These are phyloP conservation scores for Myodes glareolus DNA, from an alignment of 2,113 vertebrate genomes.

Conservation along the genomic window DNA sequence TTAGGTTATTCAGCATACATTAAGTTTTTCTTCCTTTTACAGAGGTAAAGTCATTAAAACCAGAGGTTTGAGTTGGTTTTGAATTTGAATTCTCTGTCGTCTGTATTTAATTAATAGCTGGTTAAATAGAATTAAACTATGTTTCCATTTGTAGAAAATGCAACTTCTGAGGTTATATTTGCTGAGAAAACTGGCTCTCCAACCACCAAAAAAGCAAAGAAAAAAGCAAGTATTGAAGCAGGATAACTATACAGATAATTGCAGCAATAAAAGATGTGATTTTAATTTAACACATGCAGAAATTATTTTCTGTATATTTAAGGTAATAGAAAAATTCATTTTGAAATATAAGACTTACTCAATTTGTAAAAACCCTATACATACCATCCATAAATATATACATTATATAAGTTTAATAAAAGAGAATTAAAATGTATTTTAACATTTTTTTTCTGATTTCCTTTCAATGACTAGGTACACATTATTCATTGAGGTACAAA, in stretches of 20 bases:
- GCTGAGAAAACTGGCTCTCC: slow-evolving; percentile 79
- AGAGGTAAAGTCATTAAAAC: slow-evolving; percentile 43
- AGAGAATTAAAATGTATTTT: slow-evolving; percentile 29
- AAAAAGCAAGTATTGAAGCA: slow-evolving; percentile 81
- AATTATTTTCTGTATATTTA: slow-evolving; percentile 53
- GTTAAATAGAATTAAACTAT: slow-evolving; percentile 69
- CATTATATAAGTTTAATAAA: slow-evolving; percentile 41
- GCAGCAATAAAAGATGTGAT: neutral
- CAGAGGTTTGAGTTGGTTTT: neutral
- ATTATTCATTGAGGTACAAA: slow-evolving; percentile 40
- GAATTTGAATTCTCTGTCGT: slow-evolving; percentile 51
- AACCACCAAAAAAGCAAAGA: slow-evolving; percentile 64
- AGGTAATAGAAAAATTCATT: slow-evolving; percentile 31
- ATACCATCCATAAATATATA: neutral
- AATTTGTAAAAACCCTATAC: neutral
- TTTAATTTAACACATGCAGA: slow-evolving; percentile 53
- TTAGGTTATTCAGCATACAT: slow-evolving; percentile 23
- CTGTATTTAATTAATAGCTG: neutral
- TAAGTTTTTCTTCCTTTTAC: slow-evolving; percentile 30
- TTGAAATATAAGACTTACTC: slow-evolving; percentile 40
- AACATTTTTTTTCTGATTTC: slow-evolving; percentile 25
- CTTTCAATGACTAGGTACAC: slow-evolving; percentile 9
- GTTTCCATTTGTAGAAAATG: slow-evolving; percentile 84
- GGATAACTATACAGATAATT: slow-evolving; percentile 54
- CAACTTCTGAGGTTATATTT: slow-evolving; percentile 80